phyloP scores from a whole-genome alignment of 2,797 vertebrate genomes.

The Gymnothorax reevesii region DNA sequence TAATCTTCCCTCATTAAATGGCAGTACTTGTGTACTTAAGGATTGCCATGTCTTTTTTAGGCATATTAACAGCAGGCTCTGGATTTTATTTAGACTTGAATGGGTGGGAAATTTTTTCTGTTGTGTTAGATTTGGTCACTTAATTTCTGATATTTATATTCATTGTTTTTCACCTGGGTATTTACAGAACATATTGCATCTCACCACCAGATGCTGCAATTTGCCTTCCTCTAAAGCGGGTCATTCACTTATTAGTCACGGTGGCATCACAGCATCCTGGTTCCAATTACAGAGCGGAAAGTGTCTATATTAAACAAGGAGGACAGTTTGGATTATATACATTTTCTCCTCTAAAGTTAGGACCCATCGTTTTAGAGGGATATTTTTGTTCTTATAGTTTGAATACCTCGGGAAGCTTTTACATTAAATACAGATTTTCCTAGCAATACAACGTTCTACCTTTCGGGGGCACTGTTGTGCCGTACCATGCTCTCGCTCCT shows the following conservation, averaged over 20 bases:
- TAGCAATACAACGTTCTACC: background rate
- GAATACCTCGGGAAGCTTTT: background rate
- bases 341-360: background rate
- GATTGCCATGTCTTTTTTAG: background rate
- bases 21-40: too few relatives aligned
- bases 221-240: background rate
- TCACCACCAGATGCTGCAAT: background rate
- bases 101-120: too few relatives aligned
- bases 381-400: background rate
- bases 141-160: too few relatives aligned
- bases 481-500: background rate
- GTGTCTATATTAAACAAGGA: background rate
- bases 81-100: background rate
- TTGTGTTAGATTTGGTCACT: too few relatives aligned
- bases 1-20: too few relatives aligned
- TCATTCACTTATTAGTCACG: background rate
- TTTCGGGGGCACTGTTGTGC: background rate
- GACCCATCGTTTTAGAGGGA: background rate
- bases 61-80: background rate
- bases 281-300: background rate
- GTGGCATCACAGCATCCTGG: background rate
- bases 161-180: background rate
- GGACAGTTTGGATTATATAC: background rate
- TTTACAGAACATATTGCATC: background rate
- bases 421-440: background rate